Evolutionary conservation across 2,113 vertebrate genomes (phyloP), one percentile per base, ranked within the genome.

Genomic region (Pedetes capensis): DNA sequence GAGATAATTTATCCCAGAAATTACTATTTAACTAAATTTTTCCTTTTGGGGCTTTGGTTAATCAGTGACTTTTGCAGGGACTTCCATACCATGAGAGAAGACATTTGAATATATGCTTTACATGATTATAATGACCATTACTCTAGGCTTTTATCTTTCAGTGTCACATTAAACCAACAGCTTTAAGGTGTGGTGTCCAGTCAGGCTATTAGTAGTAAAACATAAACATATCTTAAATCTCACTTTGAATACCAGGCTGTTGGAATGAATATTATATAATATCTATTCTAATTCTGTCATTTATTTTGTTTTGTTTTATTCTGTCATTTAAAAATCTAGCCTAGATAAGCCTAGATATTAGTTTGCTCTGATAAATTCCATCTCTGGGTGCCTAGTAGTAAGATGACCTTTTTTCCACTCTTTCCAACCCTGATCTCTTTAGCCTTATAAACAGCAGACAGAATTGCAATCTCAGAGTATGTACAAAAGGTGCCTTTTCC

Each of bases 1-100:
- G 71, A 89, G 9, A 53, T 90, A 69, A 95, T 72, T 89, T 44
- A 86, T 89, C 93, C 51, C 81, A 93, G 22, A 87, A 96, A 81
- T 93, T 57, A 27, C 79, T 93, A 42, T 7, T 89, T 81, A 72
- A 71, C n/a, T 93, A 18, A 91, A 51, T n/a, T 63, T 81, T 34
- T 51, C 16, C 5, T 32, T 66, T 82, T 80, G 82, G 71, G 72
- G 4, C 69, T 57, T 68, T 82, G 61, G 34, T 83, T 87, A 81
- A 72, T 85, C 49, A 81, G 42, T 95, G 80, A 85, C 13, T 82
- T 94, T 53, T 39, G 42, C 5, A 11, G 34, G 20, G 18, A 8
- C 53, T 96, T 94, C 22, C 9, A 27, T 57, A 20, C 6, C 75
- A 37, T 69, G 69, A 82, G 32, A 84, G 68, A 37, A 72, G 63